Evolutionary conservation across 1,140 invertebrate genomes (phyloP), one percentile per base, ranked within the genome.

Genomic region (Littorina saxatilis): DNA sequence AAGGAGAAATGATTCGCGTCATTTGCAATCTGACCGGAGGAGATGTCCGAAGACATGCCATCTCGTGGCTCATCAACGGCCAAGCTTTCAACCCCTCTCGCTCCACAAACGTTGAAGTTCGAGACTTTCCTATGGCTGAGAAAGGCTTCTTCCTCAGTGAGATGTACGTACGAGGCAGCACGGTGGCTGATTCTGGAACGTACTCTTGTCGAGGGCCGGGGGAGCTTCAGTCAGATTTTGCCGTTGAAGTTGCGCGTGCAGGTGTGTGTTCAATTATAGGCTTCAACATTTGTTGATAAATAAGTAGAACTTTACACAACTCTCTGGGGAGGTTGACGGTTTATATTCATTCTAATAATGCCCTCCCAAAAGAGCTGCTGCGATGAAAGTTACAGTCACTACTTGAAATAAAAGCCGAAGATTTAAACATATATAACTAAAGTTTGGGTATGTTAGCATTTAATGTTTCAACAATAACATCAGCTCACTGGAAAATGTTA

Each of bases 131-230:
- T 20, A 75, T 75, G 73, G 29, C 43, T 7, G 43, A 75, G 29
- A 75, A 75, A 32, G 73, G 73, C 2, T 75, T 75, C 73, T 52
- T 75, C 29, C 43, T 75, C 43, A 75, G 73, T 35, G 40, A 75
- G 50, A 29, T 75, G 23, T 35, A 55, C 43, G 27, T 75, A 15
- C 43, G 11, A 20, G 27, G 29, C n/a, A 75, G 73, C 73, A 75
- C 73, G 0, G 4, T 43, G 17, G 17, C 17, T n/a, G 47, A 75
- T 43, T 52, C 73, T 2, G 73, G 37, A 20, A 75, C 27, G 29
- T 75, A 75, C 50, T 52, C 73, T 11, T 75, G 73, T 47, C 40
- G 43, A 32, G 73, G 70, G 4, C 70, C 70, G 5, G 70, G 70
- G 2, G 15, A 43, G 5, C 39, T 73, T 35, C 70, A 73, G 39